A percentile compares a stretch with the other conserved stretches of the same genome.
phyloP scores from a whole-genome alignment of 2,113 vertebrate genomes.

The Tragelaphus strepsiceros region DNA sequence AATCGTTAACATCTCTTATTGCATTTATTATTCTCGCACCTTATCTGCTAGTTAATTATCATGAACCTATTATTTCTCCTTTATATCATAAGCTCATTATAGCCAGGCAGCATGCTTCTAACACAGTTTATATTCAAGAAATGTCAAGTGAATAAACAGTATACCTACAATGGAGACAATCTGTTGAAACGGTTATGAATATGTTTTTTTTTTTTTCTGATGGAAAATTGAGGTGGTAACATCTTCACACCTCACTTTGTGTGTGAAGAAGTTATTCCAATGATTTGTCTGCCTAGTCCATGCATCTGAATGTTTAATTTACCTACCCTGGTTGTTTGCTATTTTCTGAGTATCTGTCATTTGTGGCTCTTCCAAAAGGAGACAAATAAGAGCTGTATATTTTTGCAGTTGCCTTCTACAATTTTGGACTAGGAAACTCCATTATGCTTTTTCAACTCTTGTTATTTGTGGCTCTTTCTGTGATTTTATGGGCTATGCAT shows the following conservation, averaged over 20 bases:
- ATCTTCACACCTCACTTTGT: neutral
- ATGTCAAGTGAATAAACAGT: neutral
- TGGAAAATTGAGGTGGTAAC: neutral
- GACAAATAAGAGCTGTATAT: neutral
- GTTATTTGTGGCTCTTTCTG: constrained; percentile 24
- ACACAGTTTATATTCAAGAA: neutral
- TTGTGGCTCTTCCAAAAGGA: neutral
- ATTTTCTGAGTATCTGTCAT: neutral
- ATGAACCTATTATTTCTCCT: neutral
- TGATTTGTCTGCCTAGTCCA: neutral
- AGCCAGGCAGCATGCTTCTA: neutral
- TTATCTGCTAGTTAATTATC: neutral
- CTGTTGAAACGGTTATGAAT: neutral
- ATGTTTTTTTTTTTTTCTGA: neutral
- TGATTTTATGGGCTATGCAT: constrained; percentile 42
- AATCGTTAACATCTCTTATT: neutral
- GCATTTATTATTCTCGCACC: neutral
- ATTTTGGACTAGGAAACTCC: neutral
- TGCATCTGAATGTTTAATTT: neutral
- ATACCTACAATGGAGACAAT: neutral
- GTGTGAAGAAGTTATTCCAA: neutral
- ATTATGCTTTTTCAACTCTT: constrained; percentile 21
- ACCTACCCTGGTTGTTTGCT: neutral
- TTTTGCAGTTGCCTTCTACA: constrained; percentile 12
- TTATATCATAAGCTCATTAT: neutral